Evolutionary conservation across 37 sponge, comb jelly and placozoan genomes (phyloP).

Genomic region (Oopsacas minuta): DNA sequence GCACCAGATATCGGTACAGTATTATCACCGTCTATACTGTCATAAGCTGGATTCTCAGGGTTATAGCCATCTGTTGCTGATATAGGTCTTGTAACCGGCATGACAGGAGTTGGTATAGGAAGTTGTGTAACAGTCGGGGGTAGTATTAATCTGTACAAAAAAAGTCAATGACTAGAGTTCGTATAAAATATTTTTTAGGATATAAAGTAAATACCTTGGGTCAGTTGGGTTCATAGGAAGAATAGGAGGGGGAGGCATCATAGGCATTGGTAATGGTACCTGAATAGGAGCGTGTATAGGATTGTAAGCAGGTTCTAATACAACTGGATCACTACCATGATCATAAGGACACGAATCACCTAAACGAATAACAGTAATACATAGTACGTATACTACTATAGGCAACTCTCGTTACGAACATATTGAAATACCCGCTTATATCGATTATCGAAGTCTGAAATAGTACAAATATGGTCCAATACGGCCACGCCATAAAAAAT

Average conservation of each 20-base stretch:
- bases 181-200: no score
- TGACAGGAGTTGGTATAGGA: background rate
- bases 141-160: background rate
- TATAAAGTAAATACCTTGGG: no score
- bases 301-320: conserved; percentile 42
- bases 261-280: background rate
- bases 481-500: background rate
- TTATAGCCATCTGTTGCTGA: conserved; percentile 48
- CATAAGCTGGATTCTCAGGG: conserved; percentile 56
- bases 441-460: background rate
- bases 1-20: background rate
- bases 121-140: background rate
- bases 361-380: background rate
- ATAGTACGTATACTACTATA: no score
- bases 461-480: background rate
- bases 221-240: background rate
- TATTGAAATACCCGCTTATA: no score
- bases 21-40: background rate
- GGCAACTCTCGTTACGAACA: no score
- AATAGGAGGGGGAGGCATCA: background rate
- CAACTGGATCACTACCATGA: conserved; percentile 79
- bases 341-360: conserved; percentile 68
- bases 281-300: conserved; percentile 17
- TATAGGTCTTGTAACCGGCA: background rate
- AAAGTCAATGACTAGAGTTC: no score